A percentile compares a stretch with the other conserved stretches of the same genome.
These are phyloP conservation scores for Lates japonicus DNA, from an alignment of 2,797 vertebrate genomes.

Conservation along the genomic window DNA sequence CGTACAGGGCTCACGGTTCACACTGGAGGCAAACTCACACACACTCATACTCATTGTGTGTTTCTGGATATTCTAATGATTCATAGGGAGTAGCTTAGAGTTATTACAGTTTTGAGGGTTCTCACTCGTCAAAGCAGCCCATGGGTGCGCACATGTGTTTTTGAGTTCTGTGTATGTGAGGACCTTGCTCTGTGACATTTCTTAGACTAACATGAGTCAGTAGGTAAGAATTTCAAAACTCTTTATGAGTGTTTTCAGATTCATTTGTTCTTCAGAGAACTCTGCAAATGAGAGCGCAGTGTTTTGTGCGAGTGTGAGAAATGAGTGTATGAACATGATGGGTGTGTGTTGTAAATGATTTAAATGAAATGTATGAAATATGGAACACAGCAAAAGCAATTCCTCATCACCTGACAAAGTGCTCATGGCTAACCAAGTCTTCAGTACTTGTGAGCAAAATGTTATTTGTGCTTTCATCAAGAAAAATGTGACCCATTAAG, in stretches of 20 bases:
- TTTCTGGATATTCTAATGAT: constrained; percentile 70
- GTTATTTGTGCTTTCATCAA: constrained; percentile 18
- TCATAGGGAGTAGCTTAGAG: constrained; percentile 70
- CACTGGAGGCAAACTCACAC: not conserved
- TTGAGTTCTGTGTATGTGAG: constrained; percentile 33
- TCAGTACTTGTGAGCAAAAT: not conserved
- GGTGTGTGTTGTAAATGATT: constrained; percentile 44
- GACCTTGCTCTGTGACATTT: constrained; percentile 65
- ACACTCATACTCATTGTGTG: constrained; percentile 17
- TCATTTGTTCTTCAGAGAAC: constrained; percentile 57
- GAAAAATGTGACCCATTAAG: constrained; percentile 44
- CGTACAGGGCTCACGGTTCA: constrained; percentile 5
- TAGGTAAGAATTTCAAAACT: constrained; percentile 72
- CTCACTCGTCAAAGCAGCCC: constrained; percentile 67
- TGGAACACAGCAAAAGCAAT: constrained; percentile 31
- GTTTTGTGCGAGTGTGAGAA: constrained; percentile 51
- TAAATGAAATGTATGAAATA: constrained; percentile 59
- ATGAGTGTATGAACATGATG: constrained; percentile 39
- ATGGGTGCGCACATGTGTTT: constrained; percentile 63
- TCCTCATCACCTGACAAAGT: constrained; percentile 43
- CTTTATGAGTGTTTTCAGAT: constrained; percentile 66
- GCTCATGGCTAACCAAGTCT: constrained; percentile 12
- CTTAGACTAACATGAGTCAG: constrained; percentile 71
- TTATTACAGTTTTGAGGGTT: constrained; percentile 76
- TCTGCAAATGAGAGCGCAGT: constrained; percentile 5